Percentiles rank a stretch among this genome's conserved stretches.
phyloP scores from a whole-genome alignment of 1,140 invertebrate species.

The Achatina immaculata region DNA sequence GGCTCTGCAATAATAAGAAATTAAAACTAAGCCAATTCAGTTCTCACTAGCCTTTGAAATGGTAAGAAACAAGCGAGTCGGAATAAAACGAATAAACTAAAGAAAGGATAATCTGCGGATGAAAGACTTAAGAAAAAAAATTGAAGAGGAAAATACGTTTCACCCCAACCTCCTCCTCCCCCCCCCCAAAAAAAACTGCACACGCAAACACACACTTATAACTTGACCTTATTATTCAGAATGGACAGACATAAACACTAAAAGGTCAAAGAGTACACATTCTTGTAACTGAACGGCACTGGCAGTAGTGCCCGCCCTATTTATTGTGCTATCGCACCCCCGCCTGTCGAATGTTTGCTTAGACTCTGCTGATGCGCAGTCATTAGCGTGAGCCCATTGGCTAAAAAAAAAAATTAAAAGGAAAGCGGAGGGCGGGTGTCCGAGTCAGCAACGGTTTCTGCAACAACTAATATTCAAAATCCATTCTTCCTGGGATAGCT shows the following conservation, averaged over 20 bases:
- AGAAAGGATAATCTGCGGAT: too few species aligned
- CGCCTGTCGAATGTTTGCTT: slow-evolving; percentile 1
- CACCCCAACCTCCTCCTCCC: too few species aligned
- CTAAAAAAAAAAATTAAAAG: background rate
- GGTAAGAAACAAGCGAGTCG: too few species aligned
- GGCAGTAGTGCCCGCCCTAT: background rate
- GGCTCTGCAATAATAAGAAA: too few species aligned
- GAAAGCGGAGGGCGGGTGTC: background rate
- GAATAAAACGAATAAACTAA: too few species aligned
- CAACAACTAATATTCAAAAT: background rate
- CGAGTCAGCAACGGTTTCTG: background rate
- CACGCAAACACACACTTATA: too few species aligned
- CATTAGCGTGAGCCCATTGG: background rate
- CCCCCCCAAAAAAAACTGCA: too few species aligned
- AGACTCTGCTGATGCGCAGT: background rate
- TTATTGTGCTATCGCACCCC: background rate
- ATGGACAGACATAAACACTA: background rate
- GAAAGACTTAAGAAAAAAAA: too few species aligned
- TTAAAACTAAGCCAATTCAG: too few species aligned
- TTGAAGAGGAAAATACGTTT: too few species aligned
- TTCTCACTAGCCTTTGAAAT: too few species aligned
- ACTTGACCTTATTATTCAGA: slow-evolving; percentile 3
- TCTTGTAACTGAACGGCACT: background rate
- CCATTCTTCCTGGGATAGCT: background rate
- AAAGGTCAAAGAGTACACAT: background rate